Base-by-base conservation (phyloP, 2,113 vertebrate species). In the Proteles cristata region DNA sequence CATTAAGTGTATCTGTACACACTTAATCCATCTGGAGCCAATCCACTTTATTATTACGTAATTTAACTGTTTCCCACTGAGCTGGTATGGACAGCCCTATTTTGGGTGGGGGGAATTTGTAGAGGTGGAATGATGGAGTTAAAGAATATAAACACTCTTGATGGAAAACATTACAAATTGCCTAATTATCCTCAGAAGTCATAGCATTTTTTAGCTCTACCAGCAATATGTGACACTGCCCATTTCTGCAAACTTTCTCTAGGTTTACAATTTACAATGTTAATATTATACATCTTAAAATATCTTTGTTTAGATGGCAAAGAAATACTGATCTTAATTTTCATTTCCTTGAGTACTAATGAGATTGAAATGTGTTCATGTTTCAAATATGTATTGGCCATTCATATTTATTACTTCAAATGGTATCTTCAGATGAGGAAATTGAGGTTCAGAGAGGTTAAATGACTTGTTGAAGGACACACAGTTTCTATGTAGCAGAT, bases 261-360 rank as follows among this genome's bases (percentile, higher is more conserved):
- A 89, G 83, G 28, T 88, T 90, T 69, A 87, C 19, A 95, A 95
- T 50, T 66, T 90, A n/a, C 45, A 84, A 93, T 93, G 11, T 86
- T 83, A 79, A 92, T 79, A 95, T 77, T 83, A 69, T 15, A 68
- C 2, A 79, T 79, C 76, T 95, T 82, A 71, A 86, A 81, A 71
- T 65, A 93, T 43, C 25, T 91, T 93, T 96, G 45, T 14, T 65
- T 1, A 71, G 23, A 31, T 76, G 45, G 23, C 69, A 95, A 96
- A 65, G 17, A 71, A 85, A 66, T 58, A 68, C 11, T 31, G 6
- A 11, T 69, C 88, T 92, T 73, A 95, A 80, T 63, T 89, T 95
- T 50, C 3, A 69, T 43, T 95, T 96, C 61, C 50, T 82, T 74
- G 31, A 55, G 28, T 90, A 63, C 39, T 65, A 69, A 12, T 68